Percentiles rank a stretch among this genome's conserved stretches.
Evolutionary conservation across 1,140 invertebrate genomes (phyloP).

Genomic region (Caenorhabditis latens): DNA sequence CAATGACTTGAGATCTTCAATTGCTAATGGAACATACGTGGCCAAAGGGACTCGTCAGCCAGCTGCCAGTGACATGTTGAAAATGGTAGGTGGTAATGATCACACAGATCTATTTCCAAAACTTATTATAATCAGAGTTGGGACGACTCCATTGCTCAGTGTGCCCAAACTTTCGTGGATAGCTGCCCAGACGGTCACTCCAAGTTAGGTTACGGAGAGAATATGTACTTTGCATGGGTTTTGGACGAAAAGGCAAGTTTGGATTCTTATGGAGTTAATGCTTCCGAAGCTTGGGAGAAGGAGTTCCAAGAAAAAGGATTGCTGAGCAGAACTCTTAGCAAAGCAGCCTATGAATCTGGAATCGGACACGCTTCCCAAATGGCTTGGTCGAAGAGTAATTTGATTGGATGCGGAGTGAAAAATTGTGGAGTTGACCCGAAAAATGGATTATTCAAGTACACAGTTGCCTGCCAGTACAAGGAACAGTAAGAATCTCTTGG

Average conservation of each 20-base stretch:
- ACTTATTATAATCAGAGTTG: too few species aligned
- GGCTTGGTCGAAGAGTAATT: neutral
- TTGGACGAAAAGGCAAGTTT: neutral
- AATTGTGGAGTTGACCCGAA: constrained; percentile 5
- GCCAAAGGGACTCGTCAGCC: too few species aligned
- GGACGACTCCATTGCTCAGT: too few species aligned
- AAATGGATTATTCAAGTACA: neutral
- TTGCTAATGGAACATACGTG: too few species aligned
- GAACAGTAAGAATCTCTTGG: neutral
- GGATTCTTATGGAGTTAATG: neutral
- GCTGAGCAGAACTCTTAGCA: neutral
- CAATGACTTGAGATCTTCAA: too few species aligned
- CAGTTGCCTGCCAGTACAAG: neutral
- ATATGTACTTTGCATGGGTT: neutral
- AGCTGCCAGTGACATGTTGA: too few species aligned
- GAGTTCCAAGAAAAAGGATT: neutral
- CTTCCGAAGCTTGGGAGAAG: neutral
- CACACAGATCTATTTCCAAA: too few species aligned
- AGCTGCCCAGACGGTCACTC: neutral
- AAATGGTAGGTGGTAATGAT: too few species aligned
- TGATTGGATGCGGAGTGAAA: neutral
- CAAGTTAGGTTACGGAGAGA: neutral
- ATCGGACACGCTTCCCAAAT: neutral
- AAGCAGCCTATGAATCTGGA: neutral
- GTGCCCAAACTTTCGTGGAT: too few species aligned